Base-by-base conservation (phyloP, 1,140 invertebrate genomes). In the Drosophila novamexicana region DNA sequence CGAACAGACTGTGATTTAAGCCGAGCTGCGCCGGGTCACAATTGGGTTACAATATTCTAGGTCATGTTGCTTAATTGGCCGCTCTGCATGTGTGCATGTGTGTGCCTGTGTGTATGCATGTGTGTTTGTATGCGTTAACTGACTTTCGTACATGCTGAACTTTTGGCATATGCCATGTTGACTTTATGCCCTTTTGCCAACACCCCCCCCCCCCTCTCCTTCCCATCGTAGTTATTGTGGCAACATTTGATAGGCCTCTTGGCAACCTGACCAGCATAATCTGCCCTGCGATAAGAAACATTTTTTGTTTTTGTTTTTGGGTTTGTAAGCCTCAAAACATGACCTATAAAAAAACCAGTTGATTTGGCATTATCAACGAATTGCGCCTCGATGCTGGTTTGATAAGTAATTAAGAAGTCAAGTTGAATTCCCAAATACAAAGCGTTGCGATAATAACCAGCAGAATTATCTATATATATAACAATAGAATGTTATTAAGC, bases 31-130 rank as follows among this genome's bases (percentile, higher is more conserved):
- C n/a, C 9, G 61, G 47, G 36, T 32, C 45, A 69, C 74, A 85
- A 81, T 79, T 85, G 75, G 81, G 81, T 77, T 85, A 78, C 67
- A 72, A 66, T 81, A 73, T 86, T 85, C 78, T 85, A 81, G 82
- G 82, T 86, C 83, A 86, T 62, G 69, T 77, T 78, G 49, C 54
- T 74, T 82, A 86, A 86, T 86, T 86, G 83, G 72, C 63, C 66
- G 56, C 58, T 76, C 72, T 66, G 10, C 63, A 54, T 56, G 18
- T 56, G 18, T 66, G 36, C 44, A 59, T 40, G 32, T 49, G 6
- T 49, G 36, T 42, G 1, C 29, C 1, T 40, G 7, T 71, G n/a
- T 74, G 42, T 71, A 32, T 70, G 32, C 58, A 47, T 52, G 14
- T 59, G 45, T 64, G 52, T 61, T 37, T 68, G 58, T 50, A 34